These are phyloP conservation scores for Leptarthrus brevirostris DNA, from an alignment of 2,888 invertebrate genomes.

Conservation along the genomic window DNA sequence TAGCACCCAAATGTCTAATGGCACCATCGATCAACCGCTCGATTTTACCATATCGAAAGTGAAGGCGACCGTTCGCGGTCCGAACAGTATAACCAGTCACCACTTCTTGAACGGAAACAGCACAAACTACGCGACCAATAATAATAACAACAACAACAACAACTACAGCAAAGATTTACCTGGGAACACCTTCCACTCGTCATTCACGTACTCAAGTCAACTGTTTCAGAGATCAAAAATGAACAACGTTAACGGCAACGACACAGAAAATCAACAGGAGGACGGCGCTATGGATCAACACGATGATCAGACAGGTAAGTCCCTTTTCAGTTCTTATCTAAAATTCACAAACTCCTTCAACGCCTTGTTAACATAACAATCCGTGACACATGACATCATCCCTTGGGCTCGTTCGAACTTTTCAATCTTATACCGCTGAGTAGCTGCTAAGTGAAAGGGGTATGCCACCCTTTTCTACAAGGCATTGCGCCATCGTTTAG, in stretches of 20 bases:
- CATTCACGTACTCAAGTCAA: conserved; percentile 33
- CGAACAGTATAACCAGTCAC: conserved; percentile 7
- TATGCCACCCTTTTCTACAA: conserved; percentile 3
- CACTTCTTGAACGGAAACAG: conserved; percentile 37
- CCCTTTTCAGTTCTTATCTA: not conserved
- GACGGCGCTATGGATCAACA: conserved; percentile 27
- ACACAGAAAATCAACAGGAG: conserved; percentile 7
- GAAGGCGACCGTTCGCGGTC: conserved; percentile 50
- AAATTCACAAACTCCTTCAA: conserved; percentile 32
- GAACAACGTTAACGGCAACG: conserved; percentile 6
- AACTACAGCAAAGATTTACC: conserved; percentile 43
- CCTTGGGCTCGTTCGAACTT: conserved; percentile 2
- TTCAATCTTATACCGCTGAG: conserved; percentile 10
- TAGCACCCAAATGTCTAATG: not conserved
- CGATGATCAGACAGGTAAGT: conserved; percentile 45
- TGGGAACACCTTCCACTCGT: conserved; percentile 50
- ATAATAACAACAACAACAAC: conserved; percentile 22
- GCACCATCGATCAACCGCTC: conserved; percentile 54
- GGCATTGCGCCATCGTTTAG: conserved; percentile 15
- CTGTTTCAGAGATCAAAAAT: conserved; percentile 1
- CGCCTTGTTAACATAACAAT: conserved; percentile 48
- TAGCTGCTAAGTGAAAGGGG: conserved; percentile 23
- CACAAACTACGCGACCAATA: conserved; percentile 10
- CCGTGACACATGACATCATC: conserved; percentile 43
- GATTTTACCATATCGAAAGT: conserved; percentile 58